phyloP scores from a whole-genome alignment of 1,140 invertebrate species.

The Lucilia cuprina region DNA sequence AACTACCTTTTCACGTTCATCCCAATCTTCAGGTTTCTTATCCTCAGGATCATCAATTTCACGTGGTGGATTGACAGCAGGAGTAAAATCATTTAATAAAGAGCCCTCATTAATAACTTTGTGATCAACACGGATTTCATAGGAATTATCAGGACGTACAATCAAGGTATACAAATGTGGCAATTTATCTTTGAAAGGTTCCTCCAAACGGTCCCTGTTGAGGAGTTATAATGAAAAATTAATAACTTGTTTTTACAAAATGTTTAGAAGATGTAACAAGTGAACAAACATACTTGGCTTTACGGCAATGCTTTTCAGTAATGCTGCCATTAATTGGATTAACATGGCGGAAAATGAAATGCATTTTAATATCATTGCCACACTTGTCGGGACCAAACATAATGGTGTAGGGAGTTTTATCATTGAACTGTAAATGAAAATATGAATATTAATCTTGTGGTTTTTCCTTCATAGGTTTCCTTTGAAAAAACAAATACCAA shows the following conservation, averaged over 20 bases:
- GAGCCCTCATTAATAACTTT: conserved; percentile 85
- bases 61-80: conserved; percentile 92
- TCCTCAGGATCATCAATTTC: conserved; percentile 96
- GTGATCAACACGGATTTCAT: conserved; percentile 75
- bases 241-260: not conserved
- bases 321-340: conserved; percentile 91
- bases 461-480: not conserved
- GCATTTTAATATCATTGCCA: conserved; percentile 93
- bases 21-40: conserved; percentile 92
- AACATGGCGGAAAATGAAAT: conserved; percentile 97
- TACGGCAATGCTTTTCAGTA: conserved; percentile 92
- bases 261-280: not conserved
- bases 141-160: conserved; percentile 87
- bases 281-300: conserved; percentile 70
- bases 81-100: conserved; percentile 88
- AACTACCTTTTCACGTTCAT: conserved; percentile 87
- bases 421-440: conserved; percentile 73
- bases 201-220: conserved; percentile 78
- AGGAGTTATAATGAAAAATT: conserved; percentile 6
- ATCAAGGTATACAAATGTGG: conserved; percentile 95
- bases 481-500: conserved; percentile 38
- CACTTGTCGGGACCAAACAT: conserved; percentile 99
- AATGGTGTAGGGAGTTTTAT: conserved; percentile 96
- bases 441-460: not conserved
- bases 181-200: conserved; percentile 92